Base-by-base conservation (phyloP, 2,888 invertebrate genomes). In the Gryllus longicercus region DNA sequence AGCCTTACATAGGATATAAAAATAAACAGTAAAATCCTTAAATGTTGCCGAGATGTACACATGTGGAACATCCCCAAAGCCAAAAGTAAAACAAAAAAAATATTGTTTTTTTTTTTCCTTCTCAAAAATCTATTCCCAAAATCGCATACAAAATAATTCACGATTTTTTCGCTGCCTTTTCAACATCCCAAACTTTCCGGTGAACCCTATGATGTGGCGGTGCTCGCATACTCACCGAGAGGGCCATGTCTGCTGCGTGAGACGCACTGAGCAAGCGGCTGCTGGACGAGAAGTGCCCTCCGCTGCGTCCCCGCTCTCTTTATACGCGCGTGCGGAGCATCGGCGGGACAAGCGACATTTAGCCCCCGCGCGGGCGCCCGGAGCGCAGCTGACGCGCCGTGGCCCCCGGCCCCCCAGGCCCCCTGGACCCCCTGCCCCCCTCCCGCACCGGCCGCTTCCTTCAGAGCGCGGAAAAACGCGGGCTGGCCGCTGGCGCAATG, bases 301-400 rank as follows among this genome's bases (percentile, higher is more conserved):
- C 63, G 63, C 14, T 63, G 63, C 16, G 63, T 63, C 63, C n/a
- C 63, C 63, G 16, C 63, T 14, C 63, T 8, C 63, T 63, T 63
- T 63, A 63, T 63, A 63, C 63, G 63, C 63, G 63, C 63, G 63
- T 63, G 63, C 63, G 63, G 63, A 63, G n/a, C 63, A 63, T 63
- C 63, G 63, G 14, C 63, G n/a, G 16, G 63, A 63, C 63, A 63
- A 63, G 63, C 63, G 63, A 63, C 63, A 63, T 63, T 63, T 63
- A 63, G 63, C 63, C 63, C 63, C 63, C 63, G 63, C 63, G n/a
- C 63, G 8, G 16, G 63, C 63, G 63, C 63, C 14, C 63, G 63
- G 63, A 3, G 16, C 63, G 63, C 63, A 63, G 63, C 63, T 63
- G 63, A 63, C 63, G 63, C 63, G 14, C 63, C 63, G 16, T 18